Conservation (phyloP, 2,888 invertebrate genomes). For the Liopterus haemorrhoidalis region DNA sequence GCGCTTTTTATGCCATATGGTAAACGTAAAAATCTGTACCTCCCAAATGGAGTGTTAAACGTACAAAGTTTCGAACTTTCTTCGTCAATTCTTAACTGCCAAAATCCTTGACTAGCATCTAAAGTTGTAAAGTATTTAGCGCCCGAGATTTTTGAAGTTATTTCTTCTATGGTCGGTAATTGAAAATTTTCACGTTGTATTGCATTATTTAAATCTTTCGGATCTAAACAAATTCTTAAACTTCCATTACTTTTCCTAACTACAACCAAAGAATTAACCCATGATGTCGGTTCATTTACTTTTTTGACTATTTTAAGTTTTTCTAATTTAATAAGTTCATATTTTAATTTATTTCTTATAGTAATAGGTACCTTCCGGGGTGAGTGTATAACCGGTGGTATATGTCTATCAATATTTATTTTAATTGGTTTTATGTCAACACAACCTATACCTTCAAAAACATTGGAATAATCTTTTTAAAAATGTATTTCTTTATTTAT, state of each 20-base stretch:
- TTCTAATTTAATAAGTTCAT: no score
- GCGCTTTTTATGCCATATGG: conserved; percentile 29
- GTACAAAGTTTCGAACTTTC: conserved; percentile 26
- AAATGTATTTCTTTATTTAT: no score
- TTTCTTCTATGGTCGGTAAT: conserved; percentile 27
- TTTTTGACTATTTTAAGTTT: conserved; percentile 25
- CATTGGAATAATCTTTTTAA: no score
- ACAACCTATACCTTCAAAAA: no score
- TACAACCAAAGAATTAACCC: conserved; percentile 32
- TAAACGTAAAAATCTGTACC: conserved; percentile 28
- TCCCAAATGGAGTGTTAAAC: conserved; percentile 30
- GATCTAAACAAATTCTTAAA: conserved; percentile 28
- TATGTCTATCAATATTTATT: no score
- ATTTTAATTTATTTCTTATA: no score
- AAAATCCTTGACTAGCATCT: no score
- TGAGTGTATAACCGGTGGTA: no score
- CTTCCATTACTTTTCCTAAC: conserved; percentile 24
- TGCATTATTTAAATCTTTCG: conserved; percentile 26
- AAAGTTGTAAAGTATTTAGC: no score
- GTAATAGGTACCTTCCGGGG: conserved; percentile 27
- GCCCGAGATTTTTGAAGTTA: conserved; percentile 22
- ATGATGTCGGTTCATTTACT: conserved; percentile 29
- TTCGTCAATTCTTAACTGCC: conserved; percentile 21
- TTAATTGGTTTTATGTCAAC: no score
- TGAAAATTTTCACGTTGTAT: conserved; percentile 25